These are phyloP conservation scores for Notechis scutatus DNA, from an alignment of 2,113 vertebrate genomes.

Conservation along the genomic window DNA sequence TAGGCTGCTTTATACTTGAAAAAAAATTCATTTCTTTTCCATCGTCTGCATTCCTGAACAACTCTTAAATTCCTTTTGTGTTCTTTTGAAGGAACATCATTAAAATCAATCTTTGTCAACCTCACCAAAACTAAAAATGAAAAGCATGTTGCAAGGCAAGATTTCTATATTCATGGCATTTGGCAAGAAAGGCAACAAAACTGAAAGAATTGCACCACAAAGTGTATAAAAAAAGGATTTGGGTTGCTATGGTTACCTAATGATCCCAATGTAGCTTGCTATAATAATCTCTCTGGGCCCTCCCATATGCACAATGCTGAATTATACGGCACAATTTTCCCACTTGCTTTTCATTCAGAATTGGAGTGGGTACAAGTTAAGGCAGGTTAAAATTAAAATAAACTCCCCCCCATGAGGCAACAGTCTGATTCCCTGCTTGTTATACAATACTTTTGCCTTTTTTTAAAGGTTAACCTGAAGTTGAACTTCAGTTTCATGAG, in stretches of 20 bases:
- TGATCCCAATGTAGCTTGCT: constrained; percentile 37
- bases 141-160: background rate
- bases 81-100: background rate
- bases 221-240: background rate
- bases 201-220: background rate
- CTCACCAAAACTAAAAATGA: background rate
- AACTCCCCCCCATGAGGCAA: constrained; percentile 17
- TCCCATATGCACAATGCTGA: constrained; percentile 27
- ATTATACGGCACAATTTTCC: constrained; percentile 28
- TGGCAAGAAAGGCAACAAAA: constrained; percentile 37
- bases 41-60: background rate
- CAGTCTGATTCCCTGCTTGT: constrained; percentile 37
- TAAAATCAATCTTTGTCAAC: constrained; percentile 34
- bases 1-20: background rate
- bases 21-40: background rate
- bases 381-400: background rate
- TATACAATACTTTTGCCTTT: constrained; percentile 8
- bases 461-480: background rate
- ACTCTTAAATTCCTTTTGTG: background rate
- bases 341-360: constrained; percentile 34
- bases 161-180: constrained; percentile 16
- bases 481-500: constrained; percentile 13
- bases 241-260: constrained; percentile 55
- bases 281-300: constrained; percentile 7
- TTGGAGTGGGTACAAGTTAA: background rate